Base-by-base conservation (phyloP, 1,140 invertebrate genomes). In the Sycophila sp. region DNA sequence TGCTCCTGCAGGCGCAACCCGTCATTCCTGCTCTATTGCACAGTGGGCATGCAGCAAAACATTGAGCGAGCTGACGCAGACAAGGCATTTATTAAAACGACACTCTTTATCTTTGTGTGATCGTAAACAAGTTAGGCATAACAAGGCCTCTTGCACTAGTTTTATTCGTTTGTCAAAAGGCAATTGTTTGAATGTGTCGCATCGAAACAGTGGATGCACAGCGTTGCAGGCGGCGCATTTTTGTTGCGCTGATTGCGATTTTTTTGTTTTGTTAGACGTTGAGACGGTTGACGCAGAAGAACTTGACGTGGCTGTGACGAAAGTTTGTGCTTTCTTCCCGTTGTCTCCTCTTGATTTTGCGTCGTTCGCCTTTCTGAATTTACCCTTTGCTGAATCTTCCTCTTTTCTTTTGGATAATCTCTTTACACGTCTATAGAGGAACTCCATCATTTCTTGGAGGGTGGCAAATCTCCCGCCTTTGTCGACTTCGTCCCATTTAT, bases 391-490 rank as follows among this genome's bases (percentile, higher is more conserved):
- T 11, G 5, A 19, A 0, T n/a, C 17, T 17, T 5, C 10, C 19
- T 7, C 19, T 22, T 13, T n/a, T 8, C 11, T 15, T 2, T 22
- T 49, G 19, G 1, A 6, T 17, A 6, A 4, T 49, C 7, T 17
- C 24, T 19, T 0, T n/a, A 28, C 49, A 7, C 1, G 15, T 42
- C 15, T 32, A 26, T 67, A 38, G 2, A 67, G 15, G 26, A 67
- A 67, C 10, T 26, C 49, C 10, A 67, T 24, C 34, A 67, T 55
- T n/a, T 55, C 36, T 2, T 67, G 49, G 15, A 67, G 15, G 1
- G 36, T 40, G 0, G 64, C 49, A n/a, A 56, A 13, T 19, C 19
- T 38, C 1, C 17, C 38, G 13, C 26, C 26, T 1, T 36, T 24
- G 7, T 42, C 11, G 10, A 32, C 40, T 15, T 67, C 64, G 15